These are phyloP conservation scores for Galerucella pusilla DNA, from an alignment of 2,888 invertebrate genomes.

Conservation along the genomic window DNA sequence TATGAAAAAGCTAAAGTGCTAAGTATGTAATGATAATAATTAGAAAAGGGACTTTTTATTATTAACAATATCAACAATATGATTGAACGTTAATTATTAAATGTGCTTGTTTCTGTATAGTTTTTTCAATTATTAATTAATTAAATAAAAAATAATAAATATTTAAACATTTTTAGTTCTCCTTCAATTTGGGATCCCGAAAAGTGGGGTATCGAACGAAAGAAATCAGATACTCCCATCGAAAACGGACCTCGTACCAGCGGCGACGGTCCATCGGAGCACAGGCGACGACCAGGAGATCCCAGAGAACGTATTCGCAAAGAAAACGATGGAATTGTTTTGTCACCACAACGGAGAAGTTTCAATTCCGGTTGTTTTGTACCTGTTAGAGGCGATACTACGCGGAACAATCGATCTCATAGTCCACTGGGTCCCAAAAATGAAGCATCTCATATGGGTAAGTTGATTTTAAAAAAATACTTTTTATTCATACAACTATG, in stretches of 20 bases:
- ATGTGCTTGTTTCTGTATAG: no score
- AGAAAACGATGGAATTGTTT: conserved; percentile 84
- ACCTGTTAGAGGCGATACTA: conserved; percentile 62
- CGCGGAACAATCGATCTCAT: conserved; percentile 51
- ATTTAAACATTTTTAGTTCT: conserved; percentile 43
- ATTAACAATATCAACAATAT: no score
- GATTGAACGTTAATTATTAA: no score
- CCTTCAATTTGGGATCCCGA: conserved; percentile 53
- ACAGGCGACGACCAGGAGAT: conserved; percentile 71
- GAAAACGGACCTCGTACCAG: conserved; percentile 71
- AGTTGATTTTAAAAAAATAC: background rate
- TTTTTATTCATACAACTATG: no score
- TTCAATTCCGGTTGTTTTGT: conserved; percentile 91
- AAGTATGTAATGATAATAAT: no score
- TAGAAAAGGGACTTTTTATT: no score
- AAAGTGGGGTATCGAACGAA: conserved; percentile 68
- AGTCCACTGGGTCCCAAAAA: conserved; percentile 54
- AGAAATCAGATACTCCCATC: conserved; percentile 72
- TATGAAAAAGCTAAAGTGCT: no score
- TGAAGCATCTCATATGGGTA: conserved; percentile 39
- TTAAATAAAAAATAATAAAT: no score
- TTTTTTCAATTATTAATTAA: no score
- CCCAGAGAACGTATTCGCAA: conserved; percentile 83
- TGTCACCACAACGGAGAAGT: conserved; percentile 87
- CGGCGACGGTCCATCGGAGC: conserved; percentile 33